Base-by-base conservation (phyloP, 30 jellyfish, hydroid and myxozoan genomes). In the Pelagia noctiluca region DNA sequence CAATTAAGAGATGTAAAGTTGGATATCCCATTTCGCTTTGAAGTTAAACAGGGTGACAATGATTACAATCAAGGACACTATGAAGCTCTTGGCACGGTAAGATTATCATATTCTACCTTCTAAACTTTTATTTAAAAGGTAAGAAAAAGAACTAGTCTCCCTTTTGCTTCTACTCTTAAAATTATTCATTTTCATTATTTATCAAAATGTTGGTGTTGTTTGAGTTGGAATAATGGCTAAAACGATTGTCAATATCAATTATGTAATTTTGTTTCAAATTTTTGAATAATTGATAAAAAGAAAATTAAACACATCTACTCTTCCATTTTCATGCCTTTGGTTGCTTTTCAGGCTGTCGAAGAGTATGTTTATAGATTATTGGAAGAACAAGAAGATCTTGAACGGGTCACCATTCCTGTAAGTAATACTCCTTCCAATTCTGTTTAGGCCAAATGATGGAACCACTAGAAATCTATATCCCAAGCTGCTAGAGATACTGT, bases 1-100 rank as follows among this genome's bases (percentile, higher is more conserved):
- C 84, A 50, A 50, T 87, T 89, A 3, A 75, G 89, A 38, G 63
- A 83, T 52, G 48, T 89, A 0, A 63, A 42, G 13, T 37, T 12
- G 19, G 80, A 66, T 26, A 32, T n/a, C 25, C 94, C 90, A 33
- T 89, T 80, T 75, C 50, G 69, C 38, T 89, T 89, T 82, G 89
- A 89, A 31, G 87, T 80, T 18, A 53, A 62, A 72, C 71, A 32
- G 22, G 96, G 88, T 13, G 83, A 89, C 23, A 76, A 72, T 13
- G 47, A 25, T 2, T 68, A 89, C 63, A 89, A 89, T 52, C 97
- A 89, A 38, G 10, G 19, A 52, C 88, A 77, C 52, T 89, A 89
- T 74, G 90, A 89, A 22, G 94, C 90, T 13, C 74, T 89, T 8
- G 97, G 90, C 29, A 63, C 81, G 83, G 97, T 89, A 42, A 46